Evolutionary conservation across 2,888 invertebrate genomes (phyloP).

Genomic region (Linhomoeus sp.): DNA sequence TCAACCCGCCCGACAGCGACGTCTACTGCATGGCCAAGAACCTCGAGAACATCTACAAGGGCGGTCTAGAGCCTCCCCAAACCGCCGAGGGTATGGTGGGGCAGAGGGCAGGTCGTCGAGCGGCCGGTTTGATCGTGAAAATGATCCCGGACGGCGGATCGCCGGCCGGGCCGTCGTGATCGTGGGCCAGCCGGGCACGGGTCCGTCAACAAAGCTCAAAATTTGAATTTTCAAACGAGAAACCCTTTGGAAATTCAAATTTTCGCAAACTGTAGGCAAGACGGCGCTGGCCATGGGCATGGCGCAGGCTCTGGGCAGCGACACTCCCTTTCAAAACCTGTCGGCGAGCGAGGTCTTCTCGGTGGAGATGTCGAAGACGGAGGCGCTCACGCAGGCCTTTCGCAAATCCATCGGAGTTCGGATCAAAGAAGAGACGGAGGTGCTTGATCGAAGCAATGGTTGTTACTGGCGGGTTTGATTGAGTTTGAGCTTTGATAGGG

Average conservation of each 20-base stretch:
- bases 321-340: slow-evolving; percentile 95
- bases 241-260: too few species aligned
- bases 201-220: too few species aligned
- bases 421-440: slow-evolving; percentile 48
- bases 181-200: slow-evolving; percentile 82
- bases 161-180: slow-evolving; percentile 81
- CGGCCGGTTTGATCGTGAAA: slow-evolving; percentile 79
- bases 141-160: slow-evolving; percentile 96
- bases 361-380: slow-evolving; percentile 95
- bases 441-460: too few species aligned
- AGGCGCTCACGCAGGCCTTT: slow-evolving; percentile 85
- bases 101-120: slow-evolving; percentile 58
- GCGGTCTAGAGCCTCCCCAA: too few species aligned
- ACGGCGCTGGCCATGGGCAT: slow-evolving; percentile 85
- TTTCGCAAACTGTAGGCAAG: slow-evolving; percentile 55
- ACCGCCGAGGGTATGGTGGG: slow-evolving; percentile 27
- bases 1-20: slow-evolving; percentile 94
- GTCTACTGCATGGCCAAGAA: slow-evolving; percentile 94
- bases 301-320: slow-evolving; percentile 51
- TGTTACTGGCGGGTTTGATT: too few species aligned
- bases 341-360: slow-evolving; percentile 97
- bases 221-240: too few species aligned
- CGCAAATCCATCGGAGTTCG: slow-evolving; percentile 81
- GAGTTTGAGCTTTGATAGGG: too few species aligned
- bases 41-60: slow-evolving; percentile 43